These are phyloP conservation scores for Porites lutea DNA, from an alignment of 64 coral and sea anemone species.

Conservation along the genomic window DNA sequence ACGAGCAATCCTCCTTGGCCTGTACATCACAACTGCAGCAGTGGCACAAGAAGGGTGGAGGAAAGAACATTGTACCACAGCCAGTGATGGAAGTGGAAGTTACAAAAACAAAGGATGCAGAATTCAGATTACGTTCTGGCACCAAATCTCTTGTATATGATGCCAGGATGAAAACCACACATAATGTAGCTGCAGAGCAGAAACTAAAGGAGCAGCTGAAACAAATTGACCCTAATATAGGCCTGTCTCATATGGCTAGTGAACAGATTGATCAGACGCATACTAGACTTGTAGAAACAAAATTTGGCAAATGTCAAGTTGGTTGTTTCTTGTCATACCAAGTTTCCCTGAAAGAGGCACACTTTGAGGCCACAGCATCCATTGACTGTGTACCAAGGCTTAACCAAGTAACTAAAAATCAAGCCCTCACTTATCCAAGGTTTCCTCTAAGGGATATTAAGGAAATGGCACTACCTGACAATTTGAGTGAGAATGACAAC, in stretches of 20 bases:
- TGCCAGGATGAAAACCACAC: conserved; percentile 27
- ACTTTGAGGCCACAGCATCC: conserved; percentile 51
- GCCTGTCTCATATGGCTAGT: conserved; percentile 41
- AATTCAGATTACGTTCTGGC: neutral
- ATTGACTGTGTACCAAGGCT: conserved; percentile 24
- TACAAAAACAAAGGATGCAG: conserved; percentile 49
- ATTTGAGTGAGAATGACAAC: conserved; percentile 8
- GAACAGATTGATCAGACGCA: neutral
- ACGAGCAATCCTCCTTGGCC: neutral
- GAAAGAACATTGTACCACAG: conserved; percentile 34
- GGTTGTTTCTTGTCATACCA: conserved; percentile 20
- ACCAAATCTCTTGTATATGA: conserved; percentile 60
- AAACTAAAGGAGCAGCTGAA: neutral
- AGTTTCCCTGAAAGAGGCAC: conserved; percentile 31
- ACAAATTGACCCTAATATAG: conserved; percentile 36
- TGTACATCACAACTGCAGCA: conserved; percentile 48
- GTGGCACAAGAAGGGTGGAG: conserved; percentile 57
- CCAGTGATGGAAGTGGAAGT: conserved; percentile 44
- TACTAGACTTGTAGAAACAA: neutral
- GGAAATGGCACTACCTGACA: conserved; percentile 11
- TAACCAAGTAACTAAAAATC: too few species aligned
- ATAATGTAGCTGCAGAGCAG: neutral
- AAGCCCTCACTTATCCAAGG: too few species aligned
- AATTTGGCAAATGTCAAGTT: too few species aligned
- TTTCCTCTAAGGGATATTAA: neutral